Base-by-base conservation (phyloP, 1,140 invertebrate genomes). In the Nautilus pompilius region DNA sequence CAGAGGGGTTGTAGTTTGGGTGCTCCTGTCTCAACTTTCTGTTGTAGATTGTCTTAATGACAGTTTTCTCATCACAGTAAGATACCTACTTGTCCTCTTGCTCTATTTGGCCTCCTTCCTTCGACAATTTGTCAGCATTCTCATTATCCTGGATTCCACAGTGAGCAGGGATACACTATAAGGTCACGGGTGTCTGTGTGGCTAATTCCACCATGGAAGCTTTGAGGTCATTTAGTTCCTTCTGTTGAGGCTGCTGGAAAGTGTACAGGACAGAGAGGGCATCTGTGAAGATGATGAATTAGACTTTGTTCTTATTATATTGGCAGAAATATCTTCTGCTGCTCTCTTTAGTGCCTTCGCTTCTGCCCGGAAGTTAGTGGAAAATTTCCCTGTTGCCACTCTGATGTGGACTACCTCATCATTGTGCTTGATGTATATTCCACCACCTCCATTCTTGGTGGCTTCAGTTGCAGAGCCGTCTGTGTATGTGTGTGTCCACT, bases 211-310 rank as follows among this genome's bases (percentile, higher is more conserved):
- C 41, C 8, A 8, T 48, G 1, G 32, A 26, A 26, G 58, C 45
- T n/a, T 24, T 51, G 41, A 32, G 17, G 30, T 51, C 28, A 22
- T 64, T 13, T 29, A 64, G n/a, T 36, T 6, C 62, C 32, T 41
- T 54, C 24, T 26, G n/a, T 30, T 49, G 55, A 10, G 49, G 1
- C n/a, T 41, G 30, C n/a, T n/a, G n/a, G n/a, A 60, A 20, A 8
- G 56, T 51, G 58, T 65, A 45, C 29, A 65, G 29, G 5, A 64
- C 56, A 3, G 56, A 64, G 2, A 26, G 56, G 1, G 56, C 55
- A 59, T 59, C 62, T 34, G 57, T 65, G 20, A 60, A 51, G 48
- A 65, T 59, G 20, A 65, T 58, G 4, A 59, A 56, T 33, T 22
- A 22, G 28, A 56, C 30, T 20, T 13, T 41, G 5, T 57, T 54